Percentiles rank a stretch among this genome's conserved stretches.
These are phyloP conservation scores for Myotis vivesi DNA, from an alignment of 2,797 vertebrate species.

Conservation along the genomic window DNA sequence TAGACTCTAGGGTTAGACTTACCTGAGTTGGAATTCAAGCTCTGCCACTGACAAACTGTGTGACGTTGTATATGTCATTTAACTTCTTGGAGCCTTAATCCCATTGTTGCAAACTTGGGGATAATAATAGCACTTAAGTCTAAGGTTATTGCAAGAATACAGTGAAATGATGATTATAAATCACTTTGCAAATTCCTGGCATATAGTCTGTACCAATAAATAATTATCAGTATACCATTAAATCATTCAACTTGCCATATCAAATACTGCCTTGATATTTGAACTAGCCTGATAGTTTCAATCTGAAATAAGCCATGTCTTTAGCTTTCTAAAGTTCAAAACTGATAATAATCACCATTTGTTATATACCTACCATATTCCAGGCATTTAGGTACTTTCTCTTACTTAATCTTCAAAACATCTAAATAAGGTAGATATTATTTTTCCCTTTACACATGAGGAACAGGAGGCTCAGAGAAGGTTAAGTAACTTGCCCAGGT, in stretches of 20 bases:
- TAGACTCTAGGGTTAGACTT: not conserved
- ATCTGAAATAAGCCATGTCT: conserved; percentile 4
- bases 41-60: not conserved
- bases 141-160: not conserved
- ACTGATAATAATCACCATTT: not conserved
- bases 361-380: conserved; percentile 15
- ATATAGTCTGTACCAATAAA: not conserved
- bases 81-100: not conserved
- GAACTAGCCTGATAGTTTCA: not conserved
- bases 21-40: not conserved
- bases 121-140: not conserved
- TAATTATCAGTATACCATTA: not conserved
- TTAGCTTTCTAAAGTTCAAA: conserved; percentile 43
- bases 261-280: not conserved
- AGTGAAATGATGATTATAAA: conserved; percentile 8
- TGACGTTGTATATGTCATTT: not conserved
- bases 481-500: not conserved
- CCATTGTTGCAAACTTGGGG: not conserved
- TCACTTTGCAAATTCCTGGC: not conserved
- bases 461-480: conserved; percentile 15
- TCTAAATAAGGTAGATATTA: not conserved
- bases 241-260: conserved; percentile 15
- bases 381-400: not conserved
- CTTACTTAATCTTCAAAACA: not conserved
- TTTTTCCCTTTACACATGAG: conserved; percentile 6